Evolutionary conservation across 2,113 vertebrate genomes (phyloP).

Genomic region (Tychaedon coryphoeus): DNA sequence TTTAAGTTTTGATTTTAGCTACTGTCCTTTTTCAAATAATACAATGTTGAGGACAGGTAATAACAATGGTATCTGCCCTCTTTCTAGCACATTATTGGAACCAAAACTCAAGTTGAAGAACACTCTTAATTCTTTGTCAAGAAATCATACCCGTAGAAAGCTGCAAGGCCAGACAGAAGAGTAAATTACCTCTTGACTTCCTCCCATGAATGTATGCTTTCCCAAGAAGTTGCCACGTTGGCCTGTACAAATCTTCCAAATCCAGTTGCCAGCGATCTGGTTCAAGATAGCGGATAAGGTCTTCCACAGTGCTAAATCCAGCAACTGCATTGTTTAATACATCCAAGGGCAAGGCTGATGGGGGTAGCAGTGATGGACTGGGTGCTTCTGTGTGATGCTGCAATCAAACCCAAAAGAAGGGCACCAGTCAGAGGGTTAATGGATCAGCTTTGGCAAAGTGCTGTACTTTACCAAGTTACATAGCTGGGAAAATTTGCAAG

Average conservation of each 20-base stretch:
- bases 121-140: not conserved
- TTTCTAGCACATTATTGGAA: not conserved
- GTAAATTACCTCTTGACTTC: slow-evolving; percentile 87
- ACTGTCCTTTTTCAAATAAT: not conserved
- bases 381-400: slow-evolving; percentile 79
- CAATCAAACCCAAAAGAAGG: slow-evolving; percentile 57
- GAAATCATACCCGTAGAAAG: not conserved
- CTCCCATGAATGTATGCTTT: slow-evolving; percentile 91
- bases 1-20: not conserved
- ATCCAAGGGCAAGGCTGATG: slow-evolving; percentile 81
- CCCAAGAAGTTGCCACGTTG: slow-evolving; percentile 90
- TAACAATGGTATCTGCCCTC: not conserved
- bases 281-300: slow-evolving; percentile 95
- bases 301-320: slow-evolving; percentile 88
- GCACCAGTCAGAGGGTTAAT: slow-evolving; percentile 26
- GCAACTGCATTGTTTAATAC: slow-evolving; percentile 83
- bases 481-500: slow-evolving; percentile 35
- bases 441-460: not conserved
- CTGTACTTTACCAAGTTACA: not conserved
- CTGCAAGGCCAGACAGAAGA: not conserved
- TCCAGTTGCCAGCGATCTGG: slow-evolving; percentile 95
- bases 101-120: not conserved
- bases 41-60: not conserved
- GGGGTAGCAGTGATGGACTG: slow-evolving; percentile 69
- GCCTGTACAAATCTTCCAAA: slow-evolving; percentile 92